Base-by-base conservation (phyloP, 1,140 invertebrate genomes). In the Psix sp. region DNA sequence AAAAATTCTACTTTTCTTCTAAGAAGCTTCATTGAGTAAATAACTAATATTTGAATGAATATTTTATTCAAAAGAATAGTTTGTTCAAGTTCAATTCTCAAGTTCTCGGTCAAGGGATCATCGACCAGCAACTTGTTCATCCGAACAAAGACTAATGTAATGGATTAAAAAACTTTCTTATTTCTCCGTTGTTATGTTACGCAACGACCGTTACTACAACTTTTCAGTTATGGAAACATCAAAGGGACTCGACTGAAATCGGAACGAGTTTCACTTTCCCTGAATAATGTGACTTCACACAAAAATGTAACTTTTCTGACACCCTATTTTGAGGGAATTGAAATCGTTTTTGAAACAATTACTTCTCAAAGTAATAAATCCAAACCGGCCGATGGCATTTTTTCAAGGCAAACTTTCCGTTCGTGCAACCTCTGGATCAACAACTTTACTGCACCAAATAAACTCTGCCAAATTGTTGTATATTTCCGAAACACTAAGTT, bases 251-350 rank as follows among this genome's bases (percentile, higher is more conserved):
- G 42, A 57, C 46, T 51, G 57, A 74, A 77, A 75, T 77, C 72
- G 48, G 63, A 65, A 75, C 71, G 43, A 71, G 67, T 75, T 77
- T 77, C 76, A 77, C 76, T 77, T 74, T 77, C 76, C 38, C 48
- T 65, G 46, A 63, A 72, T 67, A 48, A 31, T 56, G 49, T 52
- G 14, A 66, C 60, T 65, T 51, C 60, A 38, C 20, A 36, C 45
- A 48, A 66, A 60, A 66, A 62, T 48, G 45, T 48, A 38, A 18
- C 10, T 46, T 5, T 16, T 52, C n/a, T 36, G 33, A 24, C 9
- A n/a, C n/a, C 14, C 24, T 29, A 17, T 9, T 26, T 11, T 43
- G 14, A 9, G 1, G 10, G 9, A 31, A 54, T 42, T 7, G n/a
- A 9, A 20, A 6, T 20, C n/a, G 10, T 20, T 18, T n/a, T n/a